Evolutionary conservation across 2,888 invertebrate genomes (phyloP).

Genomic region (Xanthia togata): DNA sequence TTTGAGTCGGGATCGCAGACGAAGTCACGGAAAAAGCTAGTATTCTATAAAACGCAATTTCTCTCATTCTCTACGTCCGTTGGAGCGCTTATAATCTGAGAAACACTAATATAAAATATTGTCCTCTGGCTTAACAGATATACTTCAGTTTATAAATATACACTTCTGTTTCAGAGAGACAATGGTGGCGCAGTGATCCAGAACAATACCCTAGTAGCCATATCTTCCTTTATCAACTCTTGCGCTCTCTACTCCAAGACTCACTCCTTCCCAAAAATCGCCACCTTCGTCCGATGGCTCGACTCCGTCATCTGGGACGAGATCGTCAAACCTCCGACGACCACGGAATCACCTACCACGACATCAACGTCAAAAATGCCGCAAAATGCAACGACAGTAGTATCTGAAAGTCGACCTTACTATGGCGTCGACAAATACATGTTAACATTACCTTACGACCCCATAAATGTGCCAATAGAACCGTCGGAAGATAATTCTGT

Average conservation of each 20-base stretch:
- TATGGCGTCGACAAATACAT: constrained; percentile 77
- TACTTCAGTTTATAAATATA: neutral
- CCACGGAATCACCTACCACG: constrained; percentile 50
- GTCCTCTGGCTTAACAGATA: no score
- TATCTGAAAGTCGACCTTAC: constrained; percentile 54
- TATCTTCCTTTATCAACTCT: constrained; percentile 81
- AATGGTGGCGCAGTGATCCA: constrained; percentile 87
- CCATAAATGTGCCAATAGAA: constrained; percentile 84
- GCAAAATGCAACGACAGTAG: constrained; percentile 66
- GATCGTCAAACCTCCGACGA: constrained; percentile 76
- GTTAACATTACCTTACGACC: constrained; percentile 83
- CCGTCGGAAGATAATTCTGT: constrained; percentile 85
- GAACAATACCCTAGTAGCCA: constrained; percentile 82
- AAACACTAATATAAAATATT: neutral
- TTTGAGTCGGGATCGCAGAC: no score
- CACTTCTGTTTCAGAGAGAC: constrained; percentile 79
- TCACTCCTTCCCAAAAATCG: constrained; percentile 84
- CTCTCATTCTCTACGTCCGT: neutral
- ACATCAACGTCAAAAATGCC: constrained; percentile 47
- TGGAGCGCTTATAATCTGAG: neutral
- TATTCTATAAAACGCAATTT: no score
- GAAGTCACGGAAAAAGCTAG: neutral
- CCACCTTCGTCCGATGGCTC: constrained; percentile 82
- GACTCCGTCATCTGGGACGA: constrained; percentile 87
- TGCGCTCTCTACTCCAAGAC: constrained; percentile 84